A percentile compares a stretch with the other conserved stretches of the same genome.
Conservation (phyloP, 2,113 vertebrate species). For the Gymnobelideus leadbeateri region DNA sequence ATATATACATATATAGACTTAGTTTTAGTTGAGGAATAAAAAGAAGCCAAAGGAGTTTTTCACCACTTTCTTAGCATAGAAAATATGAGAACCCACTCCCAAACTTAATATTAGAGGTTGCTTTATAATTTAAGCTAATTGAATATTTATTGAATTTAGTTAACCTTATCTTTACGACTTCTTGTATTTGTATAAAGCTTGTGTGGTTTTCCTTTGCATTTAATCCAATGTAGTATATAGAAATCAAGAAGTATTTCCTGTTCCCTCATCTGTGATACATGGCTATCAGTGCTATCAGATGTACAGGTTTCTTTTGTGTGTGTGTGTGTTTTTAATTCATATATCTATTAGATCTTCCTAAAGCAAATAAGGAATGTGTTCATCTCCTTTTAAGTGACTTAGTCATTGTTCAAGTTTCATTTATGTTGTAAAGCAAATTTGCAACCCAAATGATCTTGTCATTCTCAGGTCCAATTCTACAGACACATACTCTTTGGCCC, state of each 20-base stretch:
- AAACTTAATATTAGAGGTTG: neutral
- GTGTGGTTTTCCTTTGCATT: neutral
- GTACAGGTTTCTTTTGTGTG: neutral
- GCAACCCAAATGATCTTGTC: neutral
- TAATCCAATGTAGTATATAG: neutral
- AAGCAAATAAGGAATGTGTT: neutral
- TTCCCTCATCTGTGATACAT: neutral
- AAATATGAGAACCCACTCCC: neutral
- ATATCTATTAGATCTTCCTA: neutral
- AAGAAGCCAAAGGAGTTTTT: neutral
- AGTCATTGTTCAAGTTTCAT: neutral
- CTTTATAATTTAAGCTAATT: neutral
- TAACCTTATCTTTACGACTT: neutral
- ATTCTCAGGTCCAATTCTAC: neutral
- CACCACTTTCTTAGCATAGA: neutral
- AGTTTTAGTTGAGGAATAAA: neutral
- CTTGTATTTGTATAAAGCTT: neutral
- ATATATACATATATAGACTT: neutral
- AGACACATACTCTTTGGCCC: neutral
- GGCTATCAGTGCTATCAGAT: neutral
- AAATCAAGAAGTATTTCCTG: neutral
- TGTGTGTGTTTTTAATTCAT: neutral
- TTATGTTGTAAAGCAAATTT: neutral
- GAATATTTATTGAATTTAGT: neutral
- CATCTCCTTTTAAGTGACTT: neutral